Percentiles rank a stretch among this genome's conserved stretches.
phyloP scores from a whole-genome alignment of 2,113 vertebrate species.

The Chrysemys picta region DNA sequence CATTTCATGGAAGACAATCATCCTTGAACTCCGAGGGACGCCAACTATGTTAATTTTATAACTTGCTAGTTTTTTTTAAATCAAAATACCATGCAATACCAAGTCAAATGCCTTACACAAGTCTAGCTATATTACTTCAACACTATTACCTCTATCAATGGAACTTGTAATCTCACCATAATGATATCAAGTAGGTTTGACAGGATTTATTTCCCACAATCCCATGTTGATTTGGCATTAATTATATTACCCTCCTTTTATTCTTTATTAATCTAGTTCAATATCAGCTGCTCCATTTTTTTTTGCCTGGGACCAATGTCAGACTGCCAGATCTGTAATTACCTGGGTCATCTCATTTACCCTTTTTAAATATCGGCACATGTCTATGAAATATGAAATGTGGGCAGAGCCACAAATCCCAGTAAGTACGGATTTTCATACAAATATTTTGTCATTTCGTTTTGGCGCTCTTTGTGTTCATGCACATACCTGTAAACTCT shows the following conservation, averaged over 20 bases:
- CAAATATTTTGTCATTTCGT: neutral
- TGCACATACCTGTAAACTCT: fast-evolving
- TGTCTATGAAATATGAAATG: neutral
- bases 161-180: neutral
- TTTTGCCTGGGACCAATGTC: neutral
- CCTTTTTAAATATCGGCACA: neutral
- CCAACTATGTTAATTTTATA: neutral
- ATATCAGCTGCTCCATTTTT: neutral
- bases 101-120: neutral
- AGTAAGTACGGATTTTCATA: neutral
- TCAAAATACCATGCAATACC: neutral
- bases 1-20: neutral
- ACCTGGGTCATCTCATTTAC: neutral
- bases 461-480: neutral
- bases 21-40: neutral
- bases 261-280: neutral
- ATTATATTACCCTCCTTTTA: neutral
- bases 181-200: neutral
- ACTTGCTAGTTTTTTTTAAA: neutral
- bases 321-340: neutral
- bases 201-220: neutral
- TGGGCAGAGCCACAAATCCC: neutral
- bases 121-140: neutral
- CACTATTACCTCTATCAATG: neutral
- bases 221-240: neutral